A percentile compares a stretch with the other conserved stretches of the same genome.
These are phyloP conservation scores for Drosophila silvestris DNA, from an alignment of 2,888 invertebrate genomes.

Conservation along the genomic window DNA sequence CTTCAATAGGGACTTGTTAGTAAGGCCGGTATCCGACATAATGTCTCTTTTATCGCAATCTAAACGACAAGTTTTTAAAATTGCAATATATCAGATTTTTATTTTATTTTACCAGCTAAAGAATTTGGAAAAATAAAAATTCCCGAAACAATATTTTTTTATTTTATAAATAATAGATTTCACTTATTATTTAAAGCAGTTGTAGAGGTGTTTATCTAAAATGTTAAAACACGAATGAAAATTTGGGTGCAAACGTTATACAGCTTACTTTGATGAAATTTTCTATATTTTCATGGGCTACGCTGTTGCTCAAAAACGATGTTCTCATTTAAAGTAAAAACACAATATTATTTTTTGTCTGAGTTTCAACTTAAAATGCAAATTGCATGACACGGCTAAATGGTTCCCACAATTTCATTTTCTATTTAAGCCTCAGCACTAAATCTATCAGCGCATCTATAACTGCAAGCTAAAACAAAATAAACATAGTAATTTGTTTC, in stretches of 20 bases:
- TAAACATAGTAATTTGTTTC: conserved; percentile 36
- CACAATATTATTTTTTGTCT: not conserved
- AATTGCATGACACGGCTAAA: conserved; percentile 37
- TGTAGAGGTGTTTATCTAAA: not conserved
- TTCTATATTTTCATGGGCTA: not conserved
- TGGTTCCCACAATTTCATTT: conserved; percentile 53
- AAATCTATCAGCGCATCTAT: conserved; percentile 40
- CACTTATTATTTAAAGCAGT: not conserved
- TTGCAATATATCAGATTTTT: fast-evolving
- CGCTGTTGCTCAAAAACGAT: not conserved
- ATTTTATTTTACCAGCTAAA: not conserved
- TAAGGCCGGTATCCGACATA: not conserved
- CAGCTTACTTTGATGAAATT: not conserved
- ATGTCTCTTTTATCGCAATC: not conserved
- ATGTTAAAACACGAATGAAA: conserved; percentile 10
- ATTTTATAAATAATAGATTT: not conserved
- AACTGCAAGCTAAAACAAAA: conserved; percentile 4
- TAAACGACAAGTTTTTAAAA: not conserved
- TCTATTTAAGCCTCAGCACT: conserved; percentile 30
- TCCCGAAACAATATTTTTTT: not conserved
- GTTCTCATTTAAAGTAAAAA: not conserved
- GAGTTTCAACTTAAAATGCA: conserved; percentile 24
- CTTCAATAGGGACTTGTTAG: conserved; percentile 8
- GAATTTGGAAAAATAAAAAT: not conserved
- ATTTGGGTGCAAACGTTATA: not conserved